Percentiles rank a stretch among this genome's conserved stretches.
phyloP scores from a whole-genome alignment of 2,797 vertebrate species.

The Sphaeramia orbicularis region DNA sequence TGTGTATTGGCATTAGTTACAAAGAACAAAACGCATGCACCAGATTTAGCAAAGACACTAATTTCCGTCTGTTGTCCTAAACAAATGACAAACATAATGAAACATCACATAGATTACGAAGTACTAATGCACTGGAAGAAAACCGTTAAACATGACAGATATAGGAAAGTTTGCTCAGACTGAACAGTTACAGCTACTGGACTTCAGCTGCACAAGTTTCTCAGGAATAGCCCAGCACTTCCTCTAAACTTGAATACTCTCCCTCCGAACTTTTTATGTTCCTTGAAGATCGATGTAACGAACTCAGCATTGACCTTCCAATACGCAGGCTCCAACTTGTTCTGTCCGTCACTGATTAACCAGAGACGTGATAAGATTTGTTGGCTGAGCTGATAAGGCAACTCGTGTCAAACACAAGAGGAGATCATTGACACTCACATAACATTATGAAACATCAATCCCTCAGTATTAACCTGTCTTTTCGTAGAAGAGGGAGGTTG shows the following conservation, averaged over 20 bases:
- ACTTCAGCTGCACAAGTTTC: too few relatives aligned
- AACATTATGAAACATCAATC: conserved; percentile 78
- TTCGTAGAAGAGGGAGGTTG: conserved; percentile 70
- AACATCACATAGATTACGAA: too few relatives aligned
- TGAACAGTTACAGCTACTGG: too few relatives aligned
- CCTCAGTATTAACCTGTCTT: conserved; percentile 55
- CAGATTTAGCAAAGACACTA: too few relatives aligned
- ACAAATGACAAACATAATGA: too few relatives aligned
- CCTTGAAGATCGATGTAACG: conserved; percentile 9
- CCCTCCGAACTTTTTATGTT: conserved; percentile 29
- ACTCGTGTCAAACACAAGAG: conserved; percentile 76
- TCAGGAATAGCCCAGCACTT: background rate
- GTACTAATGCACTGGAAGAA: too few relatives aligned
- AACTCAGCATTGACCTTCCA: conserved; percentile 50
- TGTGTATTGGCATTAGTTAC: too few relatives aligned
- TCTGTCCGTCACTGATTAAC: conserved; percentile 80
- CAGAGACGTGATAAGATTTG: conserved; percentile 77
- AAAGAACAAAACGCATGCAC: too few relatives aligned
- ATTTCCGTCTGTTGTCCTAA: too few relatives aligned
- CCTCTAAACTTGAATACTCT: conserved; percentile 40
- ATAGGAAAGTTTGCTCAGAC: too few relatives aligned
- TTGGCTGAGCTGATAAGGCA: conserved; percentile 79
- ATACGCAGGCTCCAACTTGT: conserved; percentile 56
- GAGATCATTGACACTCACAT: conserved; percentile 82
- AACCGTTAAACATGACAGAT: too few relatives aligned